phyloP scores from a whole-genome alignment of 2,797 vertebrate genomes.

The Cynopterus sphinx region DNA sequence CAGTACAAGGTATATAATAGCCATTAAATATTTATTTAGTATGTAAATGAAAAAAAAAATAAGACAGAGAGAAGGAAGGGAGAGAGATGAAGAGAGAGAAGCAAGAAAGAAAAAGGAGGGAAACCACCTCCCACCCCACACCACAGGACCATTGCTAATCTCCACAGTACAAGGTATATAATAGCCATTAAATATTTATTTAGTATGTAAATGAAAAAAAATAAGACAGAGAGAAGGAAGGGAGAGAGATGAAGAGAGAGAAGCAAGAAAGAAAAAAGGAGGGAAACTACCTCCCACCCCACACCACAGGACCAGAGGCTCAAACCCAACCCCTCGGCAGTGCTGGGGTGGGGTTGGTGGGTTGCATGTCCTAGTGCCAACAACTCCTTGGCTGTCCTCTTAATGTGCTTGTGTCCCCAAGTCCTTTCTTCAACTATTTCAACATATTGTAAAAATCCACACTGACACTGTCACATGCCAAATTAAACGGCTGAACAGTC shows the following conservation, averaged over 20 bases:
- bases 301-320: not conserved
- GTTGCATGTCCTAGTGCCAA: not conserved
- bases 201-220: not conserved
- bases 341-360: rapidly evolving
- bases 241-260: rapidly evolving
- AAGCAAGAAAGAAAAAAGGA: rapidly evolving
- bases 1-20: not conserved
- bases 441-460: not conserved
- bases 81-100: rapidly evolving
- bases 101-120: too few relatives aligned
- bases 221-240: not conserved
- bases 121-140: too few relatives aligned
- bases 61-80: not conserved
- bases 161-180: not conserved
- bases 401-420: not conserved
- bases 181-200: not conserved
- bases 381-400: not conserved
- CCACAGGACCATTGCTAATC: not conserved
- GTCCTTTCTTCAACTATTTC: not conserved
- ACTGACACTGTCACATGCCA: not conserved
- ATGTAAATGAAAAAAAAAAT: not conserved
- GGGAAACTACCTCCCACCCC: too few relatives aligned
- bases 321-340: not conserved
- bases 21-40: not conserved
- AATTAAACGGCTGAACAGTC: not conserved